phyloP scores from a whole-genome alignment of 2,888 invertebrate species.

The Microchrysa polita region DNA sequence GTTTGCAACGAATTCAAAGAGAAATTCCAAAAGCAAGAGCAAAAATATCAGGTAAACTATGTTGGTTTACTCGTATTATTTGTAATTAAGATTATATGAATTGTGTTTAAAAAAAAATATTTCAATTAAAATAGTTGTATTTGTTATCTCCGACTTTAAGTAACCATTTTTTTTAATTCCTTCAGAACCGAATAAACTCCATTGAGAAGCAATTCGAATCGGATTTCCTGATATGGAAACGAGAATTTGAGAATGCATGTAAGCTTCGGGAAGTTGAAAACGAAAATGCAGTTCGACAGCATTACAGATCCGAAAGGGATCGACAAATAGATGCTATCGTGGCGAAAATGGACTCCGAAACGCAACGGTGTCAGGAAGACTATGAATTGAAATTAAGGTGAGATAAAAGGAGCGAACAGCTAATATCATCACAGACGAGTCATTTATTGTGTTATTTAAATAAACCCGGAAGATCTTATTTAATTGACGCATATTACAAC shows the following conservation, averaged over 20 bases:
- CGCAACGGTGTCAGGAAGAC: constrained; percentile 59
- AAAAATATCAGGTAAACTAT: constrained; percentile 63
- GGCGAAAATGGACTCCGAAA: constrained; percentile 62
- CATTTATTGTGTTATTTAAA: too few relatives aligned
- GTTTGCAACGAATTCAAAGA: constrained; percentile 67
- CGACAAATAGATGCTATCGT: constrained; percentile 75
- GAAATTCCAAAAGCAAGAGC: constrained; percentile 65
- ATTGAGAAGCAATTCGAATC: constrained; percentile 70
- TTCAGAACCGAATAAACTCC: constrained; percentile 68
- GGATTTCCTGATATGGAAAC: constrained; percentile 70
- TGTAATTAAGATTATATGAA: too few relatives aligned
- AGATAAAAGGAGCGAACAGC: too few relatives aligned
- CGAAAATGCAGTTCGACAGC: constrained; percentile 74
- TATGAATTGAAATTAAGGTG: constrained; percentile 61
- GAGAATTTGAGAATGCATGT: constrained; percentile 67
- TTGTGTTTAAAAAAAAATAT: too few relatives aligned
- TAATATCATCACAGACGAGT: too few relatives aligned
- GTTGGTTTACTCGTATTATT: too few relatives aligned
- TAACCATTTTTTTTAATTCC: neutral
- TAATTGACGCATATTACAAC: neutral
- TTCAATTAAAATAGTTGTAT: too few relatives aligned
- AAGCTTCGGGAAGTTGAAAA: constrained; percentile 70
- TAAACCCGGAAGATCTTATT: too few relatives aligned
- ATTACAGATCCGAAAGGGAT: constrained; percentile 78
- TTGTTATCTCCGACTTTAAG: too few relatives aligned